Conservation (phyloP, 2,113 vertebrate species). For the Actenoides lindsayi region DNA sequence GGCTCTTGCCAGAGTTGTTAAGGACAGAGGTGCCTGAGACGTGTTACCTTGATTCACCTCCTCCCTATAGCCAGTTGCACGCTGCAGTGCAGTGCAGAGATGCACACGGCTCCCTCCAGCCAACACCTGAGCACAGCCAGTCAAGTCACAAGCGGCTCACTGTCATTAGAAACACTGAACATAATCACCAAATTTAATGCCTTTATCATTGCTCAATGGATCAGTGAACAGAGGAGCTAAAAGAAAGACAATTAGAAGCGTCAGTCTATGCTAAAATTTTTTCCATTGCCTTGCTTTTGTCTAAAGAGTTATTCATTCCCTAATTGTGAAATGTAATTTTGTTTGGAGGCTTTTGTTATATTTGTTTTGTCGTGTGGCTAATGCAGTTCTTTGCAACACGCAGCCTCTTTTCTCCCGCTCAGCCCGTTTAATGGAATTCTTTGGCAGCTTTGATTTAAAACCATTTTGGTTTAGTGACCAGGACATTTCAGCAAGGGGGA, state of each 20-base stretch:
- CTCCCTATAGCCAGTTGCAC: accelerated
- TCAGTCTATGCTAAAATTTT: constrained; percentile 44
- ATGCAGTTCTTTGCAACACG: constrained; percentile 36
- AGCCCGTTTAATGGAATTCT: constrained; percentile 34
- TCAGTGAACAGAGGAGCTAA: constrained; percentile 69
- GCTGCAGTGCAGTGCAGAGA: not conserved
- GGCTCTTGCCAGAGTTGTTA: not conserved
- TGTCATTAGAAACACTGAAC: constrained; percentile 67
- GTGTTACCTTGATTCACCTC: not conserved
- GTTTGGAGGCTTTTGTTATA: constrained; percentile 53
- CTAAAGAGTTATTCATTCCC: constrained; percentile 66
- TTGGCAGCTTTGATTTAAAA: constrained; percentile 41
- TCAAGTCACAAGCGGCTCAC: constrained; percentile 47
- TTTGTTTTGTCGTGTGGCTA: constrained; percentile 51
- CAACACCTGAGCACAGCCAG: constrained; percentile 53
- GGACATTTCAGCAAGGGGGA: constrained; percentile 28
- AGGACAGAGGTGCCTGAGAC: not conserved
- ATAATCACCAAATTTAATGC: constrained; percentile 76
- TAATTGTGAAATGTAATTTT: constrained; percentile 76
- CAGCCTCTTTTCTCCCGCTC: not conserved
- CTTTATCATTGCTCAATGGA: constrained; percentile 73
- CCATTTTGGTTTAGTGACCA: constrained; percentile 43
- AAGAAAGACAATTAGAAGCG: constrained; percentile 71
- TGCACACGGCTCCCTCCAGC: not conserved
- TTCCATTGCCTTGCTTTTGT: constrained; percentile 60